Conservation (phyloP, 2,888 invertebrate genomes). For the Agelastica alni region DNA sequence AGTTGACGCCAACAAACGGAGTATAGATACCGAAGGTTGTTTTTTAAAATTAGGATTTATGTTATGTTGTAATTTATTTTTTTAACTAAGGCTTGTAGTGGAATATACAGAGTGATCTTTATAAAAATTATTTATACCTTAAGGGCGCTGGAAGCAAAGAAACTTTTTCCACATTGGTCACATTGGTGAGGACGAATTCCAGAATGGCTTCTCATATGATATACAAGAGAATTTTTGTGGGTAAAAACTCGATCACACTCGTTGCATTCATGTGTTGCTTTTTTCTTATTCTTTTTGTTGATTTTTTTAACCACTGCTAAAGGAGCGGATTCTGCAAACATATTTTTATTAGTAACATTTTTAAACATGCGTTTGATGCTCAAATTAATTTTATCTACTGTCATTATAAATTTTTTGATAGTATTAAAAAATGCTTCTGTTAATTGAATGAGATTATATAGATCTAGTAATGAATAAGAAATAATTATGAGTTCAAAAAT, state of each 20-base stretch:
- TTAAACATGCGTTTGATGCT: no score
- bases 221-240: conserved; percentile 82
- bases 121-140: conserved; percentile 57
- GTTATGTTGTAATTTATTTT: no score
- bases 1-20: no score
- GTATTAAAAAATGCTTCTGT: no score
- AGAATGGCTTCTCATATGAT: conserved; percentile 77
- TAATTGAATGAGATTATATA: no score
- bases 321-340: conserved; percentile 38
- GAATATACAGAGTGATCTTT: no score
- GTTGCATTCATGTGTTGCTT: conserved; percentile 57
- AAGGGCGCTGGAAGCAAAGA: conserved; percentile 80
- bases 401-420: no score
- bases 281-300: conserved; percentile 50
- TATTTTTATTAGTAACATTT: no score
- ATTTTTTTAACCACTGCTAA: conserved; percentile 49
- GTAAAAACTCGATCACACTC: conserved; percentile 76
- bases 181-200: conserved; percentile 79
- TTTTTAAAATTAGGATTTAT: no score
- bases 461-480: not conserved
- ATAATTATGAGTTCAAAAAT: not conserved
- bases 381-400: no score
- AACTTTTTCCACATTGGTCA: conserved; percentile 78
- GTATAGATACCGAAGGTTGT: no score
- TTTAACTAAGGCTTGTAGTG: no score